Conservation (phyloP, 2,888 invertebrate genomes). For the Pediacus dermestoides region DNA sequence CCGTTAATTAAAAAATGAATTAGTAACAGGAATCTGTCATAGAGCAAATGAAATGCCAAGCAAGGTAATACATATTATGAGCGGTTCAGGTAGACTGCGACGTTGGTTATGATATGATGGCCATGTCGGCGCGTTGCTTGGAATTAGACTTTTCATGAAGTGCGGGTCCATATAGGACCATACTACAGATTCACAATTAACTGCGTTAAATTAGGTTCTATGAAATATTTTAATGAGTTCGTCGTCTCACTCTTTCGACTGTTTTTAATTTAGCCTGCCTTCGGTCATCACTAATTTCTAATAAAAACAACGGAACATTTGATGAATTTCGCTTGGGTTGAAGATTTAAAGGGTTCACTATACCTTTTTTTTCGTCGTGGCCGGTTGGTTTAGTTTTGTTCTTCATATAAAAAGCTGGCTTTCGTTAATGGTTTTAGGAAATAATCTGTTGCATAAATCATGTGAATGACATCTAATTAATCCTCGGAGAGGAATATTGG, state of each 20-base stretch:
- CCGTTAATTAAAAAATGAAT: slow-evolving; percentile 51
- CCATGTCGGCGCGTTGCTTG: no score
- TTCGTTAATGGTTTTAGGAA: slow-evolving; percentile 4
- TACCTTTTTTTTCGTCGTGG: neutral
- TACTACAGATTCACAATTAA: slow-evolving; percentile 38
- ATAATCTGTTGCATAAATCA: slow-evolving; percentile 1
- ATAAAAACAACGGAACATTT: slow-evolving; percentile 28
- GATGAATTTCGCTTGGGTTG: slow-evolving; percentile 4
- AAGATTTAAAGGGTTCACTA: neutral
- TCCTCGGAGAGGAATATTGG: no score
- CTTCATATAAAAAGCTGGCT: neutral
- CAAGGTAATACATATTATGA: slow-evolving; percentile 40
- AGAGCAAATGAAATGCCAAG: slow-evolving; percentile 49
- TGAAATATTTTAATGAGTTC: slow-evolving; percentile 46
- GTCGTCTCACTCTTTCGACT: no score
- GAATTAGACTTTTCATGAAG: slow-evolving; percentile 43
- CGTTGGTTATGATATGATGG: slow-evolving; percentile 20
- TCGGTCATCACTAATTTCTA: slow-evolving; percentile 29
- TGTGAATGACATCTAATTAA: slow-evolving; percentile 6
- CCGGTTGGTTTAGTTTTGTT: neutral
- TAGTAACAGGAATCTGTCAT: slow-evolving; percentile 50
- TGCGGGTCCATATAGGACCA: no score
- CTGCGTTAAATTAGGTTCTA: slow-evolving; percentile 45
- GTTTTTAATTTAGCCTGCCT: slow-evolving; percentile 36
- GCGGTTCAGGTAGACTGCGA: slow-evolving; percentile 33